These are phyloP conservation scores for Cephus pulcher DNA, from an alignment of 2,888 invertebrate genomes.

Conservation along the genomic window DNA sequence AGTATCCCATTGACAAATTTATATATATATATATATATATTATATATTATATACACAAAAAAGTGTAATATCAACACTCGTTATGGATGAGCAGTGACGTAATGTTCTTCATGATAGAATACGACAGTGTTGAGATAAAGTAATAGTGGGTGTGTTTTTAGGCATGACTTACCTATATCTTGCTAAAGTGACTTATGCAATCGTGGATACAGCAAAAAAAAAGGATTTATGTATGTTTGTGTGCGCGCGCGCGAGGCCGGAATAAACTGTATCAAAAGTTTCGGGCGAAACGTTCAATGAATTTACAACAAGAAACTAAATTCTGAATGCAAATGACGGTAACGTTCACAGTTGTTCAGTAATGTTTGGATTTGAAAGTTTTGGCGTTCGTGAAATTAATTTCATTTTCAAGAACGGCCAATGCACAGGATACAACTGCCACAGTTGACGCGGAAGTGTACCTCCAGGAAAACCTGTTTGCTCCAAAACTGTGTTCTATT, in stretches of 20 bases:
- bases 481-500: neutral
- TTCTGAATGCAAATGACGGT: neutral
- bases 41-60: neutral
- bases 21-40: too few relatives aligned
- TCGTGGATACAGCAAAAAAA: neutral
- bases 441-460: too few relatives aligned
- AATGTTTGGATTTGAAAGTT: neutral
- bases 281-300: neutral
- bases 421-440: neutral
- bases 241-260: too few relatives aligned
- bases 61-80: neutral
- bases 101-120: neutral
- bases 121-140: neutral
- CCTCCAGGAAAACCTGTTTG: neutral
- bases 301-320: too few relatives aligned
- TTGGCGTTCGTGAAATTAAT: neutral
- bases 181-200: neutral
- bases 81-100: neutral
- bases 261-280: neutral
- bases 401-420: neutral
- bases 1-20: too few relatives aligned
- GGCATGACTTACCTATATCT: neutral
- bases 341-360: neutral
- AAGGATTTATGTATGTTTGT: neutral
- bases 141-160: neutral